Evolutionary conservation across 2,113 vertebrate genomes (phyloP).

Genomic region (Alethe diademata): DNA sequence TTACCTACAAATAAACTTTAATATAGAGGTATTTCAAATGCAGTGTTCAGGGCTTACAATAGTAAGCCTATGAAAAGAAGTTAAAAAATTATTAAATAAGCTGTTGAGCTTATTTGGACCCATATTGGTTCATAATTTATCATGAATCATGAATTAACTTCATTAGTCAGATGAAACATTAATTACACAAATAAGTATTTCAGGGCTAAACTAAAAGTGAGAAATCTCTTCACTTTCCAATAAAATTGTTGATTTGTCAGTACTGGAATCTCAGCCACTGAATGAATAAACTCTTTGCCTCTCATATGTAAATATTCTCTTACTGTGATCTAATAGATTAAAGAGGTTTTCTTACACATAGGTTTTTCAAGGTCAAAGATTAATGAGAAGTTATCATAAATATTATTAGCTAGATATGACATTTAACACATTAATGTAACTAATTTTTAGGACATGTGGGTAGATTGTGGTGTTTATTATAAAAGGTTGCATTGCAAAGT

Average conservation of each 20-base stretch:
- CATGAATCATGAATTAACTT: background rate
- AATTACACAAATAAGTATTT: background rate
- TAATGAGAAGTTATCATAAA: background rate
- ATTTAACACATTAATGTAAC: slow-evolving; percentile 10
- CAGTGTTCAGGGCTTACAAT: background rate
- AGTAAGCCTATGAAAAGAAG: background rate
- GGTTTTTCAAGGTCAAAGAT: slow-evolving; percentile 23
- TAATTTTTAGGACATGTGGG: slow-evolving; percentile 24
- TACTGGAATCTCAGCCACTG: background rate
- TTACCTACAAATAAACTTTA: background rate
- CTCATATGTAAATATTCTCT: slow-evolving; percentile 52
- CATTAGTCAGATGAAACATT: background rate
- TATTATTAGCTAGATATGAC: slow-evolving; percentile 14
- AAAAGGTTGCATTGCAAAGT: slow-evolving; percentile 33
- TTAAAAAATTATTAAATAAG: background rate
- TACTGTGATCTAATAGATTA: background rate
- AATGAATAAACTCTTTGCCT: slow-evolving; percentile 7
- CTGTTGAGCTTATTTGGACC: background rate
- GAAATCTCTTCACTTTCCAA: background rate
- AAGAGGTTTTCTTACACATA: background rate
- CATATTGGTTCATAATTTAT: background rate
- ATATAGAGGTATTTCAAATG: background rate
- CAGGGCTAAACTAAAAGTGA: background rate
- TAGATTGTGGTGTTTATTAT: slow-evolving; percentile 48
- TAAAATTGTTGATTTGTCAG: background rate